Percentiles rank a stretch among this genome's conserved stretches.
These are phyloP conservation scores for Zaprionus africanus DNA, from an alignment of 1,140 invertebrate genomes.

Conservation along the genomic window DNA sequence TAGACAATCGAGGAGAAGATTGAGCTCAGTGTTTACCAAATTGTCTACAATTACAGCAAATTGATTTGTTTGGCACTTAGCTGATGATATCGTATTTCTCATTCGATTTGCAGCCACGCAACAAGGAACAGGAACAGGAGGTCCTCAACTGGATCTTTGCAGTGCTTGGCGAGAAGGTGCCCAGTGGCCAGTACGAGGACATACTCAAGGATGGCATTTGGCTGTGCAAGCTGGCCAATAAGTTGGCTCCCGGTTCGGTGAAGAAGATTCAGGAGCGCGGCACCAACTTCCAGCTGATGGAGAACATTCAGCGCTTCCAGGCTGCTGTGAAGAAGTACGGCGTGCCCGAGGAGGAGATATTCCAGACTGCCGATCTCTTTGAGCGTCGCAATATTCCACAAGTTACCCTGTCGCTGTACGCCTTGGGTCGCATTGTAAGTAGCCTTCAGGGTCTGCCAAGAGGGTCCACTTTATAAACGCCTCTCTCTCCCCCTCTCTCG, in stretches of 20 bases:
- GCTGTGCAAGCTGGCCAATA: slow-evolving; percentile 97
- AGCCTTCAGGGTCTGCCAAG: background rate
- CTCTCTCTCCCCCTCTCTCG: background rate
- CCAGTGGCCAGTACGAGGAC: slow-evolving; percentile 94
- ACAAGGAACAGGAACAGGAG: slow-evolving; percentile 96
- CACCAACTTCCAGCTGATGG: slow-evolving; percentile 99
- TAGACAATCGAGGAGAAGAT: slow-evolving; percentile 27
- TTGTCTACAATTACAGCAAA: slow-evolving; percentile 62
- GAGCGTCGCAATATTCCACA: slow-evolving; percentile 98
- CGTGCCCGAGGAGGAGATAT: slow-evolving; percentile 98
- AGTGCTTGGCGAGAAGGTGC: slow-evolving; percentile 94
- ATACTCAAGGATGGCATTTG: slow-evolving; percentile 96
- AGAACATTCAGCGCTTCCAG: slow-evolving; percentile 99
- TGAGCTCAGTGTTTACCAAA: slow-evolving; percentile 23
- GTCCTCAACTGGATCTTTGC: slow-evolving; percentile 95
- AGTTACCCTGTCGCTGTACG: slow-evolving; percentile 95
- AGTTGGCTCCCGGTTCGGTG: slow-evolving; percentile 96
- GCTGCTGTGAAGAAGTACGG: slow-evolving; percentile 96
- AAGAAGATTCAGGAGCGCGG: slow-evolving; percentile 98
- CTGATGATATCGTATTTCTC: slow-evolving; percentile 53
- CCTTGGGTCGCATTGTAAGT: slow-evolving; percentile 95
- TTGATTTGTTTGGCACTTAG: slow-evolving; percentile 61
- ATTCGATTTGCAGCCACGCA: slow-evolving; percentile 88
- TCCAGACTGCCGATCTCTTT: slow-evolving; percentile 99
- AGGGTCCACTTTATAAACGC: background rate